Conservation (phyloP, 2,797 vertebrate genomes). For the Arnoldichthys spilopterus region DNA sequence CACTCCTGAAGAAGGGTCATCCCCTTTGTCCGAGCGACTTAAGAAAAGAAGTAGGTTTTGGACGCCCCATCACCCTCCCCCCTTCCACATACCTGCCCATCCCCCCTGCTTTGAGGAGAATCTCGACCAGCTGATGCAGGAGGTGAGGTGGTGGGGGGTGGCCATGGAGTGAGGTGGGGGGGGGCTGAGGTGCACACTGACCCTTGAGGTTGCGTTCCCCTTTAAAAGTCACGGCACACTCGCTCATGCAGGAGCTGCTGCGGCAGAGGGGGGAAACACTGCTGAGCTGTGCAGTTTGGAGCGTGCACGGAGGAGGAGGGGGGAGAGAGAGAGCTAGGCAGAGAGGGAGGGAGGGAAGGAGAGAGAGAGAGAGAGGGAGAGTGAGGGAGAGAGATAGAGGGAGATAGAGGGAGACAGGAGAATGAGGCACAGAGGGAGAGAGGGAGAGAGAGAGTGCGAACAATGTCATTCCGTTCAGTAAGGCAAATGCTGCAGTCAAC, state of each 20-base stretch:
- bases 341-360: slow-evolving; percentile 63
- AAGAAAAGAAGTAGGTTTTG: slow-evolving; percentile 12
- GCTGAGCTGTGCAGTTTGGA: slow-evolving; percentile 90
- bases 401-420: slow-evolving; percentile 34
- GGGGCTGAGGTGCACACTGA: slow-evolving; percentile 72
- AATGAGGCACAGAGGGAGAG: slow-evolving; percentile 34
- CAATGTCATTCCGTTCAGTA: slow-evolving; percentile 90
- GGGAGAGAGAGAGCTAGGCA: slow-evolving; percentile 71
- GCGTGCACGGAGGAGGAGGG: slow-evolving; percentile 67
- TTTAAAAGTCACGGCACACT: slow-evolving; percentile 89
- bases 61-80: background rate
- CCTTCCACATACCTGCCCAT: slow-evolving; percentile 44
- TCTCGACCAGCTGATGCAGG: slow-evolving; percentile 71
- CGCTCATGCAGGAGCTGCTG: slow-evolving; percentile 84
- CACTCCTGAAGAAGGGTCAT: slow-evolving; percentile 53
- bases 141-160: slow-evolving; percentile 42
- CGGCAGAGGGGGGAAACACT: slow-evolving; percentile 82
- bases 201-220: slow-evolving; percentile 85
- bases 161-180: slow-evolving; percentile 64
- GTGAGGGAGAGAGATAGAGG: slow-evolving; percentile 27
- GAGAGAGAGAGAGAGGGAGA: slow-evolving; percentile 30
- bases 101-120: slow-evolving; percentile 61
- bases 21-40: slow-evolving; percentile 44
- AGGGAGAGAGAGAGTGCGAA: slow-evolving; percentile 65
- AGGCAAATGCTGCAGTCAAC: slow-evolving; percentile 87